Evolutionary conservation across 2,797 vertebrate species (phyloP), one percentile per base, ranked within the genome.

Genomic region (Leptodactylus fallax): DNA sequence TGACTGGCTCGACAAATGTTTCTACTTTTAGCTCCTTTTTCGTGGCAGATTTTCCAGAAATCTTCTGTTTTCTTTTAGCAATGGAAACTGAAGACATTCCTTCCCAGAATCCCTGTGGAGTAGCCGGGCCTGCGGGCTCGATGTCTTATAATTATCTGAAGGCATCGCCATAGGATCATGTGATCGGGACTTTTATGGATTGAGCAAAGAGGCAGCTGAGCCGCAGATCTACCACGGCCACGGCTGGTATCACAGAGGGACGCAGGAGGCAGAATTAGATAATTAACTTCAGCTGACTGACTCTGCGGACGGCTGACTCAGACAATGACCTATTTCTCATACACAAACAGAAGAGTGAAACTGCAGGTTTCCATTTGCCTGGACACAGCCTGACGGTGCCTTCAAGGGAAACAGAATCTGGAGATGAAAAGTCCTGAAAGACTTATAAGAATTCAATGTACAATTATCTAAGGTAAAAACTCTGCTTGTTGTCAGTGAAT

Each of bases 261-360:
- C 3, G 61, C 27, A 2, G 23, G 25, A n/a, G n/a, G 55, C 27
- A 45, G 67, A 13, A 45, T 45, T 9, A 55, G 27, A 58, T 47
- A 47, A 83, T 83, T 55, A 19, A 3, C 9, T 12, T 55, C 7
- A 36, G 81, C 81, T 56, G 67, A 21, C 53, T 58, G 53, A 36
- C 72, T 56, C 36, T 45, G 25, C 51, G 14, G 4, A 6, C 71
- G 19, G 27, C 17, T 84, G 82, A 74, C 67, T 84, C 82, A 84
- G 53, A 12, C 82, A 19, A 67, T 84, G 82, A 84, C 69, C 82
- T 74, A 55, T 53, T 74, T 83, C 65, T 58, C 21, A 13, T 58
- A 58, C 67, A 72, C 25, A 83, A 83, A 71, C 65, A 83, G 3
- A 72, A 83, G 81, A 72, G 67, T 72, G 81, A 83, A 83, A 84